phyloP scores from a whole-genome alignment of 1,140 invertebrate species.

The Chironomus tepperi region DNA sequence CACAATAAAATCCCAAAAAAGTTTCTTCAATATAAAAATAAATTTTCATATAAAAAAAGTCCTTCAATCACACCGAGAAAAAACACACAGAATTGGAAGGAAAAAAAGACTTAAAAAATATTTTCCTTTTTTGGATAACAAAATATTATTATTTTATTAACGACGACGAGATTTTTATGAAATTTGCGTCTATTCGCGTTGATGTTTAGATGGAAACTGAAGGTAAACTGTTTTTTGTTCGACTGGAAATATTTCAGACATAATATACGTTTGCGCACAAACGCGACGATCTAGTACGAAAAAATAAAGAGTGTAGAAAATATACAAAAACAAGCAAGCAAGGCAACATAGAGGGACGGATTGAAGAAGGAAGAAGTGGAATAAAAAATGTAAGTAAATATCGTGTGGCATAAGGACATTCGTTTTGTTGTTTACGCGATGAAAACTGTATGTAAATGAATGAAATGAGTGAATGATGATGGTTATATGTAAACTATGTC shows the following conservation, averaged over 20 bases:
- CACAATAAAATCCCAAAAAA: no score
- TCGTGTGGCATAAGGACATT: background rate
- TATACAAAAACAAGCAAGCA: background rate
- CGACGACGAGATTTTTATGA: background rate
- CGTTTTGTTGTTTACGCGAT: slow-evolving; percentile 14
- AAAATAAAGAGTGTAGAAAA: background rate
- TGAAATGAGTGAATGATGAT: slow-evolving; percentile 24
- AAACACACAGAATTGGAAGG: background rate
- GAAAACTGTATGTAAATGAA: slow-evolving; percentile 19
- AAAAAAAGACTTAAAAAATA: background rate
- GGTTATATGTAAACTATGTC: slow-evolving; percentile 27
- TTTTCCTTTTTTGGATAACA: background rate
- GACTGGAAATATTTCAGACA: slow-evolving; percentile 7
- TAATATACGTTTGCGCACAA: background rate
- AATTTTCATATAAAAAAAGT: background rate
- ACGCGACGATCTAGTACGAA: background rate
- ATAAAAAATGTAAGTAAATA: background rate
- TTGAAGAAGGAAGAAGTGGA: background rate
- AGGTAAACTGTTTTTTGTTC: background rate
- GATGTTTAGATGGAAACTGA: background rate
- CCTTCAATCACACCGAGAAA: background rate
- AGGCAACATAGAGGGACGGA: background rate
- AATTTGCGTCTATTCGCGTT: background rate
- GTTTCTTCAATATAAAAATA: background rate
- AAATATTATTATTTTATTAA: background rate